phyloP scores from a whole-genome alignment of 2,113 vertebrate genomes.

The Cinclus cinclus region DNA sequence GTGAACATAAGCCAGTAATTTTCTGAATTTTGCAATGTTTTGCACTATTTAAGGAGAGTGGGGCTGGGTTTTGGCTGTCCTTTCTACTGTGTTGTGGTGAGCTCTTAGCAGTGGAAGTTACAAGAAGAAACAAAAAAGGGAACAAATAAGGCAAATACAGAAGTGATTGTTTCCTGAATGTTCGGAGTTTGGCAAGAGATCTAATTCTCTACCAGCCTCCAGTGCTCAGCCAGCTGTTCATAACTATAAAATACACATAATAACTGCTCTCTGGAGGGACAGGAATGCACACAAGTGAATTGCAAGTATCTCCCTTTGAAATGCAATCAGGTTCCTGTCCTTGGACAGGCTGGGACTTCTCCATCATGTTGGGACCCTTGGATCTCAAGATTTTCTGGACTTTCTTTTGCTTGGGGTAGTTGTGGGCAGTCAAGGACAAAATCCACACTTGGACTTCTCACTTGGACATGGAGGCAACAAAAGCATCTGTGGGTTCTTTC shows the following conservation, averaged over 20 bases:
- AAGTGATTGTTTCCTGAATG: neutral
- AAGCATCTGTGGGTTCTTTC: neutral
- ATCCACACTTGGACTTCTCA: neutral
- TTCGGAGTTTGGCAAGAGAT: neutral
- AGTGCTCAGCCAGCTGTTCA: neutral
- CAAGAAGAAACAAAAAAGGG: neutral
- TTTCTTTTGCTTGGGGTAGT: neutral
- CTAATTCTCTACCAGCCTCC: neutral
- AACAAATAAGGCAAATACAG: neutral
- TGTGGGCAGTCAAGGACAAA: neutral
- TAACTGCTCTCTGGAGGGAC: neutral
- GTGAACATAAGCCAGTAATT: neutral
- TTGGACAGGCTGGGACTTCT: neutral
- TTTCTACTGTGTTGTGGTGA: neutral
- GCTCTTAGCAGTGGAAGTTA: neutral
- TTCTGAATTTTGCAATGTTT: neutral
- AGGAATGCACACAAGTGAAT: neutral
- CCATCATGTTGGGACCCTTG: rapidly evolving
- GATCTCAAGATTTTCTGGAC: neutral
- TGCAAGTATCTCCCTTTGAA: neutral
- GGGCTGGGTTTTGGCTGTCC: neutral
- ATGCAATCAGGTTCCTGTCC: neutral
- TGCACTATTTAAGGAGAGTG: neutral
- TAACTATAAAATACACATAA: neutral
- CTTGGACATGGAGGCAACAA: neutral